Percentiles rank a stretch among this genome's conserved stretches.
phyloP scores from a whole-genome alignment of 1,140 invertebrate species.

The Gryllus bimaculatus region DNA sequence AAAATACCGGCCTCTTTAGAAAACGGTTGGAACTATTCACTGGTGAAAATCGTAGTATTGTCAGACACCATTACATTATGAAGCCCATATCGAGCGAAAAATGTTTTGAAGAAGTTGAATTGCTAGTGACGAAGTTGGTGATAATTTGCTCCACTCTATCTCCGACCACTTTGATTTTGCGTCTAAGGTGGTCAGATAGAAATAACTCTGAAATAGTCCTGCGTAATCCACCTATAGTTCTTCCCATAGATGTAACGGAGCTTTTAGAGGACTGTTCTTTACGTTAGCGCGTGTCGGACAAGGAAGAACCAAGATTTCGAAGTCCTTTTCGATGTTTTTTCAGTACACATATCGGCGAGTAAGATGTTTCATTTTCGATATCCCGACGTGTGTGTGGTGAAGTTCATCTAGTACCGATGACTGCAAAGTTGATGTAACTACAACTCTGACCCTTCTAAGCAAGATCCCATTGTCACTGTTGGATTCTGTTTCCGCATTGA shows the following conservation, averaged over 20 bases:
- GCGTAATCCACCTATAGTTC: constrained; percentile 40
- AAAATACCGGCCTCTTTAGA: constrained; percentile 27
- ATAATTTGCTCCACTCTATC: background rate
- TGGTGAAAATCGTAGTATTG: constrained; percentile 23
- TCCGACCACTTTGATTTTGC: background rate
- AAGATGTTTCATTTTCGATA: background rate
- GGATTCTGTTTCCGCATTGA: background rate
- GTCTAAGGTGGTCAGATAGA: constrained; percentile 29
- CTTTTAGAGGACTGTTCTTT: constrained; percentile 23
- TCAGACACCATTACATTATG: constrained; percentile 19
- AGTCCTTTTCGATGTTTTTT: background rate
- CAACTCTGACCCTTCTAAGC: background rate
- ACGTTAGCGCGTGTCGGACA: background rate
- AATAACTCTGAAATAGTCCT: constrained; percentile 33
- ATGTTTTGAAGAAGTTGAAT: background rate
- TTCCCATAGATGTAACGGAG: constrained; percentile 29
- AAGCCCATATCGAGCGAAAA: background rate
- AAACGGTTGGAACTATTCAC: constrained; percentile 25
- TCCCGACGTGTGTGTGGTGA: background rate
- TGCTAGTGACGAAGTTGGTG: background rate
- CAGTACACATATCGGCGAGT: background rate
- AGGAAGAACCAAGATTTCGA: background rate
- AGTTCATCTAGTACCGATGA: background rate
- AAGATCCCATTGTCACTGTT: background rate
- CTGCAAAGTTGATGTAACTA: background rate